A percentile compares a stretch with the other conserved stretches of the same genome.
phyloP scores from a whole-genome alignment of 2,888 invertebrate genomes.

The Lumbricus terrestris region DNA sequence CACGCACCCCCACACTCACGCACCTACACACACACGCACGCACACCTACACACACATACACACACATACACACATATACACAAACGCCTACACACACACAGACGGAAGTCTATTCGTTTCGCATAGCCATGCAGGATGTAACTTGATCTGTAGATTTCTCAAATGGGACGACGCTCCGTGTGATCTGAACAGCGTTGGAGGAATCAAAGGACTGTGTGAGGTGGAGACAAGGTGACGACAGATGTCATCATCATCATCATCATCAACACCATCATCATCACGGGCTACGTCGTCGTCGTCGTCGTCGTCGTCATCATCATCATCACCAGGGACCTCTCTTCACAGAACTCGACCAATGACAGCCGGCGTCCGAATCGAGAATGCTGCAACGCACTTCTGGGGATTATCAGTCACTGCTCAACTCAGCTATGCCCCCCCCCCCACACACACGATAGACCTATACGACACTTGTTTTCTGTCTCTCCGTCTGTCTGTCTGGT shows the following conservation, averaged over 20 bases:
- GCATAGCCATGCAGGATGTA: no score
- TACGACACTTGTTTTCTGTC: background rate
- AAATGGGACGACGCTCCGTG: conserved; percentile 42
- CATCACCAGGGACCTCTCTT: background rate
- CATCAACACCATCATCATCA: background rate
- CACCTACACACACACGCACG: no score
- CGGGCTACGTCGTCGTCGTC: background rate
- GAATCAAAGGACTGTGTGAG: conserved; percentile 38
- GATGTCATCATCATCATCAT: background rate
- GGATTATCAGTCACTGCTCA: conserved; percentile 6
- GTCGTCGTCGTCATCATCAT: conserved; percentile 14
- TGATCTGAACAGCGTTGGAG: conserved; percentile 38
- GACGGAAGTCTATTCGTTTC: no score
- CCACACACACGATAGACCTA: background rate
- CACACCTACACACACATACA: no score
- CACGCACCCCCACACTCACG: no score
- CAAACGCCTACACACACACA: no score
- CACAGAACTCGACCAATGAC: background rate
- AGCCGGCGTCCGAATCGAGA: background rate
- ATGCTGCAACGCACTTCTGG: background rate
- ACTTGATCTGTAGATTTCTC: conserved; percentile 29
- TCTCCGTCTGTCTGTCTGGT: background rate
- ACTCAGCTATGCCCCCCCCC: no score
- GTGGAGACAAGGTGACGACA: conserved; percentile 30
- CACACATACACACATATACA: no score